Base-by-base conservation (phyloP, 2,113 vertebrate species). In the Ceyx margarethae region DNA sequence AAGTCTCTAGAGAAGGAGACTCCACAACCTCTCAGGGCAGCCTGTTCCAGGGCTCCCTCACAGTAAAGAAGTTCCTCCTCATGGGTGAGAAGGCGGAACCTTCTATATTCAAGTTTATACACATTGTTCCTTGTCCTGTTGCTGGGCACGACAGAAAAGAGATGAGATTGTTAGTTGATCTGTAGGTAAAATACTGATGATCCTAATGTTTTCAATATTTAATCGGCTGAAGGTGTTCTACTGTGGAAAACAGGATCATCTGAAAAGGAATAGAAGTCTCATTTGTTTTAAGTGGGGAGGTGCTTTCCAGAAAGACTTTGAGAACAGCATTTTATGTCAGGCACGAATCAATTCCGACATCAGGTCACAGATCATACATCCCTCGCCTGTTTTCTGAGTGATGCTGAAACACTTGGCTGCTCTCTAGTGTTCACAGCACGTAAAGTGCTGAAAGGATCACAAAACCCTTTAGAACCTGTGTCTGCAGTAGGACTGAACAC, bases 381-480 rank as follows among this genome's bases (percentile, higher is more conserved):
- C 77, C 31, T 62, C 5, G 1, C 29, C 54, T 37, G 1, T 76
- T 89, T 88, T 60, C 84, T 62, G n/a, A 67, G 45, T 6, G 46
- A 16, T 51, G 40, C 75, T 64, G 89, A 73, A 93, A 83, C 61
- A 19, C 94, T 93, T 74, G 95, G 35, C 87, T 93, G 94, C 95
- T 67, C 96, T 75, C 91, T 95, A 78, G 94, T 37, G 91, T 87
- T 91, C 87, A 71, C 60, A 64, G 72, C 40, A 13, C 1, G 4
- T 15, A 65, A 12, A 85, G 50, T 15, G 1, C 66, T 20, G 35
- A 58, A 58, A 83, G 35, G 23, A 35, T 65, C 51, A 6, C 40
- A 10, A 4, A 48, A 50, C 46, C 31, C 23, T 4, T 73, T 66
- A 31, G 62, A 85, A 56, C 1, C 6, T 18, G 1, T 29, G 2